These are phyloP conservation scores for Muscicapa adusta DNA, from an alignment of 2,113 vertebrate genomes.

Conservation along the genomic window DNA sequence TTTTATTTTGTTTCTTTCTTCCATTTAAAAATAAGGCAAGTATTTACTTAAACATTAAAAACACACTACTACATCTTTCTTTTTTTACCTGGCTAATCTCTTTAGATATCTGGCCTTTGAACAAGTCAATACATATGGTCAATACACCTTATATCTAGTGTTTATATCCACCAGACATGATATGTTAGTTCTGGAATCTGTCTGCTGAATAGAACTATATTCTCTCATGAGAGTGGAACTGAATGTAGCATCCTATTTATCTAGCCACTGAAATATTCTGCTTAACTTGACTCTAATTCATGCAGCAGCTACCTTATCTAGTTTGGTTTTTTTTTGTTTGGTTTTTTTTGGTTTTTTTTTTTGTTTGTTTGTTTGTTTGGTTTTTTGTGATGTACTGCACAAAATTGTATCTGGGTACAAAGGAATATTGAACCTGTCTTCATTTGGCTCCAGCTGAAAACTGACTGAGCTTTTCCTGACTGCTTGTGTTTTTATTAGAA, in stretches of 20 bases:
- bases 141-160: background rate
- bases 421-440: background rate
- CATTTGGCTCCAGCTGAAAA: background rate
- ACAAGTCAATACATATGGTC: background rate
- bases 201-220: background rate
- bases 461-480: background rate
- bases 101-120: constrained; percentile 26
- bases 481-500: background rate
- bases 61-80: background rate
- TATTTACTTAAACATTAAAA: background rate
- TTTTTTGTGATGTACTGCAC: background rate
- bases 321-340: no score
- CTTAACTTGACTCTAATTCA: background rate
- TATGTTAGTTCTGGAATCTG: constrained; percentile 9
- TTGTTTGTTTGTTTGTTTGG: no score
- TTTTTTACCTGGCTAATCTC: background rate
- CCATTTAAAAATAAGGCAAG: background rate
- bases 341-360: background rate
- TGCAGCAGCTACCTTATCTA: background rate
- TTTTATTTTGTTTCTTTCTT: background rate
- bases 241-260: background rate
- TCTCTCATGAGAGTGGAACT: background rate
- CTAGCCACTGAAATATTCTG: background rate
- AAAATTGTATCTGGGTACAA: background rate
- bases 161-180: background rate